phyloP scores from a whole-genome alignment of 2,888 invertebrate genomes.

The Sthenelais limicola region DNA sequence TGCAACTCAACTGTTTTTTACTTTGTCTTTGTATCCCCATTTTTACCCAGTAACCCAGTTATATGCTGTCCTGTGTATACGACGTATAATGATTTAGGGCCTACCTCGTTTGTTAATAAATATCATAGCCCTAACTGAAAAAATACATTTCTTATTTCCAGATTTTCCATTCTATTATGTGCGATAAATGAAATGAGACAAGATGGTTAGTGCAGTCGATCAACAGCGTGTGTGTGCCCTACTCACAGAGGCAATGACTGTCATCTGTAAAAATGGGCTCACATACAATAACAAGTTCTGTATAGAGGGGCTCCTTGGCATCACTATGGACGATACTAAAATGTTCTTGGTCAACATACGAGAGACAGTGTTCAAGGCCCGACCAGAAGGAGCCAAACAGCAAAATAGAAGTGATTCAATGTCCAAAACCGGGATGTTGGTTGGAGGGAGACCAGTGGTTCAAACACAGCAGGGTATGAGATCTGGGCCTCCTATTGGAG shows the following conservation, averaged over 20 bases:
- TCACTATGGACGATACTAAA: conserved; percentile 33
- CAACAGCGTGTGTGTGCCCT: conserved; percentile 16
- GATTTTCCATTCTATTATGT: background rate
- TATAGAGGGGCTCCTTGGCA: conserved; percentile 34
- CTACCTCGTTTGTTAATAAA: no score
- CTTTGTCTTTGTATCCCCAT: conserved; percentile 3
- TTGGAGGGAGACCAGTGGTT: background rate
- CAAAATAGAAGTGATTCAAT: conserved; percentile 16
- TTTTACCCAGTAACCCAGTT: no score
- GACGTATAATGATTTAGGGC: no score
- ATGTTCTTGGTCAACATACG: conserved; percentile 26
- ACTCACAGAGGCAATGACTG: conserved; percentile 15
- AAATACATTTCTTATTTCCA: background rate
- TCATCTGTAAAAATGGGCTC: conserved; percentile 22
- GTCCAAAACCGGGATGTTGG: conserved; percentile 15
- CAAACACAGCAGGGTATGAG: conserved; percentile 10
- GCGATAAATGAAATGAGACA: background rate
- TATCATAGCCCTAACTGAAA: no score
- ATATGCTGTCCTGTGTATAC: no score
- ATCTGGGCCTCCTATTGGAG: background rate
- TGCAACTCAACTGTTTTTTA: no score
- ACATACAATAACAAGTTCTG: conserved; percentile 12
- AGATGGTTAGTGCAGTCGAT: conserved; percentile 18
- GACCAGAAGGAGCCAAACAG: no score
- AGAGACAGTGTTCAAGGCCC: conserved; percentile 19